Evolutionary conservation across 2,888 invertebrate species (phyloP).

Genomic region (Agrochola lota): DNA sequence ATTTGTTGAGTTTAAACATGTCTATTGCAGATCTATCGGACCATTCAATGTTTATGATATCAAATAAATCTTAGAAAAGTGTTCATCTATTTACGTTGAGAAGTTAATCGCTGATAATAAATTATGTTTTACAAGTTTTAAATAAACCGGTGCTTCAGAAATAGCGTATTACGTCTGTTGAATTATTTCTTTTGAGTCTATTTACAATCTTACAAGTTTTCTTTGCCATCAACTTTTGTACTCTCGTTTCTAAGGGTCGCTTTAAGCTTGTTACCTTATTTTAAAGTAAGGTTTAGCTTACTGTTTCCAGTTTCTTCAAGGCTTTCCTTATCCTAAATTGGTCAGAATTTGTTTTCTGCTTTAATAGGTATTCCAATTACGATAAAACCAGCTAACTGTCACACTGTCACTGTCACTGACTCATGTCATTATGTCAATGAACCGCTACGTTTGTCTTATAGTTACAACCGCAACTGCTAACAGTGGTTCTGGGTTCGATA

Average conservation of each 20-base stretch:
- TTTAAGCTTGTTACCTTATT: background rate
- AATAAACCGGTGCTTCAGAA: constrained; percentile 8
- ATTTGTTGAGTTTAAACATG: constrained; percentile 1
- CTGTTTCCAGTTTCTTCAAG: background rate
- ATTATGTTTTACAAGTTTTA: constrained; percentile 35
- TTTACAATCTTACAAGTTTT: background rate
- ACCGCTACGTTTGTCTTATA: too few relatives aligned
- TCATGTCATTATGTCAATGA: background rate
- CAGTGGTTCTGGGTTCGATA: too few relatives aligned
- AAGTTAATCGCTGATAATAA: constrained; percentile 44
- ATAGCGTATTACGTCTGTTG: background rate
- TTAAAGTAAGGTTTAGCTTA: background rate
- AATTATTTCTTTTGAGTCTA: constrained; percentile 6
- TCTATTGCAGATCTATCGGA: constrained; percentile 30
- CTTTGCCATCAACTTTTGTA: background rate
- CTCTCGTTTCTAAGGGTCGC: background rate
- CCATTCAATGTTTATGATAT: constrained; percentile 47
- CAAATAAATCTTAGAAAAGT: constrained; percentile 48
- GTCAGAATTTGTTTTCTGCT: background rate
- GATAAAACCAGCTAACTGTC: background rate
- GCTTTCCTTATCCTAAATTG: background rate
- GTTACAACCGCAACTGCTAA: too few relatives aligned
- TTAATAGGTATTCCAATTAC: background rate
- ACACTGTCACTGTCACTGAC: too few relatives aligned
- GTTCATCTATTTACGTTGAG: constrained; percentile 31